Conservation (phyloP, 1,140 invertebrate genomes). For the Cyphomyrmex costatus region DNA sequence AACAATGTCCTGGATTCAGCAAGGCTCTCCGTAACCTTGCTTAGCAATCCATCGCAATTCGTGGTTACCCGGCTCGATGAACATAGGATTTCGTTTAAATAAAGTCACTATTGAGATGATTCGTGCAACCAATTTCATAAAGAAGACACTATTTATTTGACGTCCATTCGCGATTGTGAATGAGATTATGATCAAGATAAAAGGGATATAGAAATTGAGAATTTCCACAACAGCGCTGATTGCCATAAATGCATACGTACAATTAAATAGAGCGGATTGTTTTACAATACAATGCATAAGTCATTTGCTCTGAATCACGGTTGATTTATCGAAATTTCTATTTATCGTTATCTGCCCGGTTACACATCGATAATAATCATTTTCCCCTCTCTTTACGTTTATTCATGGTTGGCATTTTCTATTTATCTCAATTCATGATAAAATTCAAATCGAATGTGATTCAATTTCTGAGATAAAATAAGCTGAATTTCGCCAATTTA, state of each 20-base stretch:
- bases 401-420: constrained; percentile 23
- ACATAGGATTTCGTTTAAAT: constrained; percentile 57
- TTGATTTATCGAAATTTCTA: constrained; percentile 63
- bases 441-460: constrained; percentile 24
- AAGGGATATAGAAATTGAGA: not conserved
- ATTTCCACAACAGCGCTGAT: not conserved
- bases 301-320: constrained; percentile 37
- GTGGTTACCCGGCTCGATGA: constrained; percentile 53
- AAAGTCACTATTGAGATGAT: constrained; percentile 39
- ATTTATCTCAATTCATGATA: constrained; percentile 42
- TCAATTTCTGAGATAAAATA: constrained; percentile 32
- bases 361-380: constrained; percentile 35
- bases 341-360: constrained; percentile 44
- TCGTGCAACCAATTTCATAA: constrained; percentile 36
- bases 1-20: constrained; percentile 76
- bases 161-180: constrained; percentile 6
- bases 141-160: constrained; percentile 53
- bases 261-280: constrained; percentile 39
- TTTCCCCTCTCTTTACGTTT: constrained; percentile 30
- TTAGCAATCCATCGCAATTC: constrained; percentile 51
- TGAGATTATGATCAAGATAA: not conserved
- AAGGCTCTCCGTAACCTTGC: constrained; percentile 49
- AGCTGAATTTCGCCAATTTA: constrained; percentile 2
- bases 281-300: constrained; percentile 35
- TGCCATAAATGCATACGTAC: not conserved